Conservation (phyloP, 2,113 vertebrate genomes). For the Jacana jacana region DNA sequence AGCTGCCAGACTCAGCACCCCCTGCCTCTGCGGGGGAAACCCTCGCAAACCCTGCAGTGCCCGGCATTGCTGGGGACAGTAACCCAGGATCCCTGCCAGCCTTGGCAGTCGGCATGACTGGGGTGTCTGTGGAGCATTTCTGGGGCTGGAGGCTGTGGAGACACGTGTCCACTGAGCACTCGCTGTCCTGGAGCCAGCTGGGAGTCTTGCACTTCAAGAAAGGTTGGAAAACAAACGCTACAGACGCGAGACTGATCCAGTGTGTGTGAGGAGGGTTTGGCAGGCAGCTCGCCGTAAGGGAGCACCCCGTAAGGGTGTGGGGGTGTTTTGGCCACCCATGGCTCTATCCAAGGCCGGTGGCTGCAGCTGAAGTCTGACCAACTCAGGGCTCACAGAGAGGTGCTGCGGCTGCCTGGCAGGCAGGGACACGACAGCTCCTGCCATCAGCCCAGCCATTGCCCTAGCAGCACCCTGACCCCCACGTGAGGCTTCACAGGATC, state of each 20-base stretch:
- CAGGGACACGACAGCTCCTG: background rate
- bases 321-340: rapidly evolving
- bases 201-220: background rate
- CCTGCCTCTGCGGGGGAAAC: rapidly evolving
- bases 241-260: background rate
- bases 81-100: background rate
- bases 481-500: background rate
- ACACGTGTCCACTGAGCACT: background rate
- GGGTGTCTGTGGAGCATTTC: too few species aligned
- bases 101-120: rapidly evolving
- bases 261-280: background rate
- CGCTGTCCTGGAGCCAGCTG: background rate
- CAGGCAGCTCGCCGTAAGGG: background rate
- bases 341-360: background rate
- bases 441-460: background rate
- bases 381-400: background rate
- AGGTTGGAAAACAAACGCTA: background rate
- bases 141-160: background rate
- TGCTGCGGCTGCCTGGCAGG: background rate
- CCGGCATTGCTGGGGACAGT: rapidly evolving
- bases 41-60: background rate
- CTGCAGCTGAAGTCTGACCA: background rate
- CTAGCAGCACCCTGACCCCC: background rate
- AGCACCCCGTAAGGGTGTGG: too few species aligned
- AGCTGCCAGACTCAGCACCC: background rate